These are phyloP conservation scores for Leiothrix lutea DNA, from an alignment of 2,113 vertebrate genomes.

Conservation along the genomic window DNA sequence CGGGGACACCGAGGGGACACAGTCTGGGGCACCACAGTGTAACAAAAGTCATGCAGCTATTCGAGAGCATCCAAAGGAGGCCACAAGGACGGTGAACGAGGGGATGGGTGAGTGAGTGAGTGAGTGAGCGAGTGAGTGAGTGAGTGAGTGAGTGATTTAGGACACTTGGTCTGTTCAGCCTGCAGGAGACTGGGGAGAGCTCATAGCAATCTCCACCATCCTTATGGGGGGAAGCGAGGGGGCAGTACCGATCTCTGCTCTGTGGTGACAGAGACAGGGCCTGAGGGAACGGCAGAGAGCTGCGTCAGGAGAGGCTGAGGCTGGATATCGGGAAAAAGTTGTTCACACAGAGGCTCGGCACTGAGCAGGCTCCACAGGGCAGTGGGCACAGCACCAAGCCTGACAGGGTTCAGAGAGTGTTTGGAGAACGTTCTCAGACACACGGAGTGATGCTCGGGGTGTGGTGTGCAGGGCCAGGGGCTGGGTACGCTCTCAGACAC, in stretches of 20 bases:
- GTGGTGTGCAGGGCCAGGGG: neutral
- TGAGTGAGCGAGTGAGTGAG: no score
- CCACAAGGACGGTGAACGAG: no score
- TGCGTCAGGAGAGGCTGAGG: fast-evolving
- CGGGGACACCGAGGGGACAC: neutral
- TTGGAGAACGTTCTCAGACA: neutral
- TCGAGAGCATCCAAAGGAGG: neutral
- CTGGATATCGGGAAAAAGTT: fast-evolving
- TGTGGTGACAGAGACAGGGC: neutral
- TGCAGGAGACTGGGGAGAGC: neutral
- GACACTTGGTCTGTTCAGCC: neutral
- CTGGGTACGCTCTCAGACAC: neutral
- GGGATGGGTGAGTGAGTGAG: no score
- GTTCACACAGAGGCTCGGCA: fast-evolving
- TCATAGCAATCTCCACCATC: neutral
- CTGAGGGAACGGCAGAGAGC: no score
- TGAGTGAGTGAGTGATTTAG: neutral
- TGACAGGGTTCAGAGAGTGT: fast-evolving
- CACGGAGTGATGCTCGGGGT: neutral
- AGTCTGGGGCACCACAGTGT: neutral
- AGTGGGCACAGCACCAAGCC: no score
- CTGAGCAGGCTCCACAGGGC: neutral
- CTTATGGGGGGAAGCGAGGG: no score
- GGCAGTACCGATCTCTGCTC: neutral
- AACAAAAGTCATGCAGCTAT: neutral